Base-by-base conservation (phyloP, 1,140 invertebrate species). In the Leptoteleia sp. region DNA sequence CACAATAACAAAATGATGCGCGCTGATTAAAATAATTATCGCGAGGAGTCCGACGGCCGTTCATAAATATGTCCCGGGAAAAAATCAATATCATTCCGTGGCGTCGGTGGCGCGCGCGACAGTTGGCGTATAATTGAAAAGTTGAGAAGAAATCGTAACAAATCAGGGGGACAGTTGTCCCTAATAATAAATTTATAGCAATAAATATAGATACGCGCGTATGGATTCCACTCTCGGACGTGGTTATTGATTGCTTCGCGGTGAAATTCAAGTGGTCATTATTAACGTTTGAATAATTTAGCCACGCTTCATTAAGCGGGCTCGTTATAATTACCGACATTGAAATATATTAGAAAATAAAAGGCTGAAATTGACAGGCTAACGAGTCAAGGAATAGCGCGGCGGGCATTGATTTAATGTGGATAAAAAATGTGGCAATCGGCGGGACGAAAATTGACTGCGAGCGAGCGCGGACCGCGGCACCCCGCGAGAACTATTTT, bases 71-170 rank as follows among this genome's bases (percentile, higher is more conserved):
- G 27, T 33, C 9, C n/a, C n/a, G n/a, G n/a, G 5, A 0, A 37
- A 50, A 68, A 72, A 72, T 72, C 68, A 33, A 72, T 72, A 62
- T 48, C 4, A 48, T 12, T 33, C 45, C 13, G n/a, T n/a, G n/a
- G n/a, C n/a, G n/a, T n/a, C n/a, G n/a, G n/a, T n/a, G n/a, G n/a
- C n/a, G n/a, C 13, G 11, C 13, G 54, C 62, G 55, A 76, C 72
- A 76, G 72, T 68, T 76, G 72, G 72, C n/a, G 57, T 68, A 55
- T 76, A 76, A 76, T 76, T 76, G 72, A 76, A 76, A 76, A 62
- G 15, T 76, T 37, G 0, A 35, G 27, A 70, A 64, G 64, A 76
- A 70, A 76, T 64, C 35, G 64, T 70, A 70, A 48, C 72, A 62
- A 68, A 68, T 68, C 48, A n/a, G 27, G n/a, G 64, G 72, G 40